Evolutionary conservation across 2,113 vertebrate species (phyloP).

Genomic region (Podilymbus podiceps): DNA sequence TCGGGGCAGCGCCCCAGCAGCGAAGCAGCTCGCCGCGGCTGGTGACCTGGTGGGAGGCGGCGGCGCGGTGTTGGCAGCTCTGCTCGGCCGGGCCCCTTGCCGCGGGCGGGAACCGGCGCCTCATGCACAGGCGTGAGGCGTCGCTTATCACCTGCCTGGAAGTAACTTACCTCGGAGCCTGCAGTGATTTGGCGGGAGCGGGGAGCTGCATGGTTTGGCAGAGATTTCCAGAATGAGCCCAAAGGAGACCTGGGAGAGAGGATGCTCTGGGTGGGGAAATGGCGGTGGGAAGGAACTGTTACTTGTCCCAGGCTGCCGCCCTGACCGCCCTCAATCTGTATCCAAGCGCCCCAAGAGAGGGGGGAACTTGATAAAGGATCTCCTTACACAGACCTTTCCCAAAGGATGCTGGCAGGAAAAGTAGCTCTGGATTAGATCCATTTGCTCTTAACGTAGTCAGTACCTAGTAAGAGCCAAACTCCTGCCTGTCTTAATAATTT

Average conservation of each 20-base stretch:
- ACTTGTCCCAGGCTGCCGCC: neutral
- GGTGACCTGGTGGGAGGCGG: neutral
- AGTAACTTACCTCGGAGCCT: neutral
- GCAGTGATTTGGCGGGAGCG: neutral
- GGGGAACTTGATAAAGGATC: neutral
- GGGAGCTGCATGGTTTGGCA: neutral
- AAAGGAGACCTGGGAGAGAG: neutral
- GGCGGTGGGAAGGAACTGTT: neutral
- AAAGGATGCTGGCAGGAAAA: constrained; percentile 10
- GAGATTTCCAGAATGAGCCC: neutral
- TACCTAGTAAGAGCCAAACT: constrained; percentile 41
- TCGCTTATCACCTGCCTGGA: neutral
- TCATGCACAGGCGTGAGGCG: rapidly evolving
- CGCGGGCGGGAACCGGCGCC: rapidly evolving
- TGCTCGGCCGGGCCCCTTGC: neutral
- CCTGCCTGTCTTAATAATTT: constrained; percentile 52
- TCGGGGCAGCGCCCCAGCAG: neutral
- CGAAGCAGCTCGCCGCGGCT: neutral
- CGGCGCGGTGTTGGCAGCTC: neutral
- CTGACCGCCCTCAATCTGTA: neutral
- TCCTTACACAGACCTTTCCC: neutral
- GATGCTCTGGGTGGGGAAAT: neutral
- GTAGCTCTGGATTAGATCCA: constrained; percentile 20
- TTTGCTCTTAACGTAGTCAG: constrained; percentile 44
- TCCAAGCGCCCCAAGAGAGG: neutral